A percentile compares a stretch with the other conserved stretches of the same genome.
Evolutionary conservation across 1,140 invertebrate genomes (phyloP).

Genomic region (Lamellibrachia luymesi): DNA sequence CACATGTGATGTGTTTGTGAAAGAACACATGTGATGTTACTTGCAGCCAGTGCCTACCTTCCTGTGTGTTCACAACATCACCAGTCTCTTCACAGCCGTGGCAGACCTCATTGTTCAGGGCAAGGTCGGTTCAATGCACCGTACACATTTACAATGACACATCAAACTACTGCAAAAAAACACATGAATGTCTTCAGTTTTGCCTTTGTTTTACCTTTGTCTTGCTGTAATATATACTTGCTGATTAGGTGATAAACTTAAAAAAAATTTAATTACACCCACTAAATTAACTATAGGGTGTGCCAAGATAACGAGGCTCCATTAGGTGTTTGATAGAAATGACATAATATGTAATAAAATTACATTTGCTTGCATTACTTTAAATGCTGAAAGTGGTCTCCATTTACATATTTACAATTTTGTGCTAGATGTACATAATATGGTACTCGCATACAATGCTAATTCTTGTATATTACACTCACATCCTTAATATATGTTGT

Average conservation of each 20-base stretch:
- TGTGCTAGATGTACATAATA: too few species aligned
- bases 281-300: too few species aligned
- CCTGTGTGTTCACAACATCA: constrained; percentile 41
- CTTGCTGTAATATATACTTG: background rate
- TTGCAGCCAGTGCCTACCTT: constrained; percentile 45
- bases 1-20: constrained; percentile 37
- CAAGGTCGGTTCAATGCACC: background rate
- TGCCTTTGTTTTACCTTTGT: background rate
- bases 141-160: background rate
- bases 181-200: too few species aligned
- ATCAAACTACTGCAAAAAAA: background rate
- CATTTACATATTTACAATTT: too few species aligned
- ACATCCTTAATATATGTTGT: too few species aligned
- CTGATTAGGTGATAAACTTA: background rate
- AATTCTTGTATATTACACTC: too few species aligned
- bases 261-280: background rate
- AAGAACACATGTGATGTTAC: constrained; percentile 33
- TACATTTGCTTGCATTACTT: too few species aligned
- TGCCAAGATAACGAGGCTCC: too few species aligned
- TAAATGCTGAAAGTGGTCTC: too few species aligned
- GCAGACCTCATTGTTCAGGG: constrained; percentile 33
- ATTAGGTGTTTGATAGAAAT: too few species aligned
- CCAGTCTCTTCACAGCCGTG: constrained; percentile 36
- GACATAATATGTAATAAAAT: too few species aligned
- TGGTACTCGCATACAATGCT: too few species aligned